A percentile compares a stretch with the other conserved stretches of the same genome.
Evolutionary conservation across 2,888 invertebrate species (phyloP).

Genomic region (Euzophera pinguis): DNA sequence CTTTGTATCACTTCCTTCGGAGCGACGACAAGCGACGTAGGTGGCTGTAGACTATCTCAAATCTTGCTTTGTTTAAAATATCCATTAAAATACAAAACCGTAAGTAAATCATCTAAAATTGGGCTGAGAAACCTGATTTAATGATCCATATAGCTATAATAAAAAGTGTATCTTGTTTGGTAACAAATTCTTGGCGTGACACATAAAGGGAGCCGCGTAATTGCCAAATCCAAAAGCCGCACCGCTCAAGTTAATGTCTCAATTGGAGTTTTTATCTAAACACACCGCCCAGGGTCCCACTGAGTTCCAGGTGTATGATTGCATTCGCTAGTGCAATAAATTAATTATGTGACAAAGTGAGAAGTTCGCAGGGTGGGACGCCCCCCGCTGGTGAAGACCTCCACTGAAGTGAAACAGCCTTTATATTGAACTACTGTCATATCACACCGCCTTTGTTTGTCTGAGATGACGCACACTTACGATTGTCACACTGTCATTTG

Average conservation of each 20-base stretch:
- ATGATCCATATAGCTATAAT: slow-evolving; percentile 4
- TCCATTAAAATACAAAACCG: slow-evolving; percentile 8
- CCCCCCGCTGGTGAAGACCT: slow-evolving; percentile 67
- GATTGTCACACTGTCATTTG: not conserved
- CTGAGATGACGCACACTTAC: slow-evolving; percentile 58
- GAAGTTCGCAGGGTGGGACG: slow-evolving; percentile 57
- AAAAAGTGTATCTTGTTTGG: slow-evolving; percentile 16
- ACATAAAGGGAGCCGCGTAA: slow-evolving; percentile 55
- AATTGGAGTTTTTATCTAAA: slow-evolving; percentile 71
- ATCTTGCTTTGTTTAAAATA: not conserved
- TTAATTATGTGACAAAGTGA: slow-evolving; percentile 75
- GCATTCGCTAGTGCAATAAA: slow-evolving; percentile 61
- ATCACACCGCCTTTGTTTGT: slow-evolving; percentile 67
- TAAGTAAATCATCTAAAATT: slow-evolving; percentile 11
- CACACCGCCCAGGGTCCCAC: slow-evolving; percentile 62
- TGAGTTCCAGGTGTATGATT: slow-evolving; percentile 45
- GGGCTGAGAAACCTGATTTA: slow-evolving; percentile 6
- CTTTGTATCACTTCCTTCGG: not conserved
- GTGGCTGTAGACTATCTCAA: not conserved
- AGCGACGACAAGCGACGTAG: not conserved
- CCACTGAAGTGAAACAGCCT: slow-evolving; percentile 46
- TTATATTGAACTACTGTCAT: slow-evolving; percentile 51
- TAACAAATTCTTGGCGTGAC: slow-evolving; percentile 47
- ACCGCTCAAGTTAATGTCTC: slow-evolving; percentile 71
- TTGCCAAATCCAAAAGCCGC: slow-evolving; percentile 36